These are phyloP conservation scores for Sepiola atlantica DNA, from an alignment of 2,888 invertebrate species.

Conservation along the genomic window DNA sequence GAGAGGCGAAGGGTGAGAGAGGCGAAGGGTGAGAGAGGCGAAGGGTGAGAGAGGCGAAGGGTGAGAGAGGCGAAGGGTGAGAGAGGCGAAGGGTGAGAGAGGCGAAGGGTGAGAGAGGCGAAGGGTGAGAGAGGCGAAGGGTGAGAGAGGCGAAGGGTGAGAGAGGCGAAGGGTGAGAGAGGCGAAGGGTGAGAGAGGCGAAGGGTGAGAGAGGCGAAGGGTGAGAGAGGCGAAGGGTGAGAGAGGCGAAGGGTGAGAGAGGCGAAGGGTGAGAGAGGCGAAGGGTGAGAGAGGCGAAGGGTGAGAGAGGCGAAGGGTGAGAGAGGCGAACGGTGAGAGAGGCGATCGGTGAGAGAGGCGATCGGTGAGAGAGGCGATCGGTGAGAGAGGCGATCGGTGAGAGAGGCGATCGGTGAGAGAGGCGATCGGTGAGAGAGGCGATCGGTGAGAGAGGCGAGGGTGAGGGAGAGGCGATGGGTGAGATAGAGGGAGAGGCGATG, in stretches of 20 bases:
- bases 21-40: accelerated
- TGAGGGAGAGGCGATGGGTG: too few relatives aligned
- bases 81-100: too few relatives aligned
- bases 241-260: neutral
- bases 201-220: neutral
- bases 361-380: neutral
- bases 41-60: too few relatives aligned
- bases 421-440: too few relatives aligned
- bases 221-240: neutral
- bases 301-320: neutral
- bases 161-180: too few relatives aligned
- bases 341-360: too few relatives aligned
- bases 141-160: neutral
- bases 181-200: neutral
- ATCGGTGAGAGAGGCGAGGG: too few relatives aligned
- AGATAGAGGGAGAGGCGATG: neutral
- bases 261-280: too few relatives aligned
- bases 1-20: neutral
- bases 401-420: neutral
- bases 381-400: neutral
- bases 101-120: neutral
- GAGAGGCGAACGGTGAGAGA: neutral
- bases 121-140: too few relatives aligned
- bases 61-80: too few relatives aligned
- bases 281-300: neutral